phyloP scores from a whole-genome alignment of 2,797 vertebrate species.

The Ateles fusciceps region DNA sequence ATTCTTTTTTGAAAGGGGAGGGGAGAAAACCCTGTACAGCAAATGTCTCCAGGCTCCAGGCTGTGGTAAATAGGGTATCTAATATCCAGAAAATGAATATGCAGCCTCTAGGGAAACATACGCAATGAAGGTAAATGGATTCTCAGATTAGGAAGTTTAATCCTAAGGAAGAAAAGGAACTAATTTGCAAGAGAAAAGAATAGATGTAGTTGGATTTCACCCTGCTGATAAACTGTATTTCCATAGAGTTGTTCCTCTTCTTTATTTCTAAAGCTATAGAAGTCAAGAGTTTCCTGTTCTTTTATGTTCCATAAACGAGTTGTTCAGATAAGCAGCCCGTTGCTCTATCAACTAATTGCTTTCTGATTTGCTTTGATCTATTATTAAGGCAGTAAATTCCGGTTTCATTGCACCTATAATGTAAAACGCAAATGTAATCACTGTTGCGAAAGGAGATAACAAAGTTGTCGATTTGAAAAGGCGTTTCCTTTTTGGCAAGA shows the following conservation, averaged over 20 bases:
- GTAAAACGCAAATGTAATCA: constrained; percentile 65
- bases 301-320: constrained; percentile 50
- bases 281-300: constrained; percentile 55
- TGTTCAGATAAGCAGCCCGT: constrained; percentile 60
- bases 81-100: constrained; percentile 76
- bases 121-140: constrained; percentile 46
- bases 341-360: constrained; percentile 67
- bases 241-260: neutral
- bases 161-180: constrained; percentile 19
- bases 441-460: constrained; percentile 45
- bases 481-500: constrained; percentile 42
- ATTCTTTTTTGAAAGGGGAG: constrained; percentile 36
- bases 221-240: constrained; percentile 31
- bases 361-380: constrained; percentile 74
- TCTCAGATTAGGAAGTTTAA: constrained; percentile 63
- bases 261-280: constrained; percentile 45
- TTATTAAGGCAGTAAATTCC: constrained; percentile 55
- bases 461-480: neutral
- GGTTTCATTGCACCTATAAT: constrained; percentile 47
- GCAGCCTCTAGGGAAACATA: constrained; percentile 56
- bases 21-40: neutral
- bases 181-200: constrained; percentile 58
- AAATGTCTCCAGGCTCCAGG: constrained; percentile 51
- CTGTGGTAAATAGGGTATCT: constrained; percentile 75
- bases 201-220: constrained; percentile 34